Base-by-base conservation (phyloP, 1,140 invertebrate species). In the Papilio helenus region DNA sequence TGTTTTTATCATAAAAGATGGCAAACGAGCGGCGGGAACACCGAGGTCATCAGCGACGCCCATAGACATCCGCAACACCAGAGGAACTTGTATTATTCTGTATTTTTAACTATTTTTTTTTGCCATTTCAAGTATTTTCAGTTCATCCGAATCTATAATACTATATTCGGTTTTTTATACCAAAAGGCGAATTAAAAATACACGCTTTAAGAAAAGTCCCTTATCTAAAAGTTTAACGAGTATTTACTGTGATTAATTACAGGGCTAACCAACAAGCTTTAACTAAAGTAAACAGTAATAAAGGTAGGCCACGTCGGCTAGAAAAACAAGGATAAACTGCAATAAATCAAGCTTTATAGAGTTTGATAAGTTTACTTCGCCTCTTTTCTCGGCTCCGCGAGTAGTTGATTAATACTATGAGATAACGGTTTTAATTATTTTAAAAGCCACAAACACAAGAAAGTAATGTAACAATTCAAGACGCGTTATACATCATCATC, bases 211-310 rank as follows among this genome's bases (percentile, higher is more conserved):
- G 23, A 18, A 68, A 68, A 68, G 0, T 44, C 18, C 16, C 12
- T 42, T 44, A 72, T 72, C 10, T 44, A 72, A 72, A 71, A 71
- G 29, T 71, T 71, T 71, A 16, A 71, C 65, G 8, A 42, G 10
- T 46, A 74, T 74, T 74, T 29, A 74, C 10, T 26, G 72, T 74
- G 72, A 74, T 74, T 49, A 74, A 74, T 74, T 74, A 74, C 72
- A 44, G 20, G 20, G 4, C 72, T 74, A 74, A 44, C 72, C 8
- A 74, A 74, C 72, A 20, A 74, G 72, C 23, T 74, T 51, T 44
- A 74, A 72, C 18, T 42, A n/a, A 72, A 74, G 44, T 26, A 74
- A 74, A 74, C n/a, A 51, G 20, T 74, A 74, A 51, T 74, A 49
- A 74, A 74, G 72, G 72, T 74, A 74, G 42, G 72, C 61, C 61